A percentile compares a stretch with the other conserved stretches of the same genome.
These are phyloP conservation scores for Alectoris magna DNA, from an alignment of 2,797 vertebrate genomes.

Conservation along the genomic window DNA sequence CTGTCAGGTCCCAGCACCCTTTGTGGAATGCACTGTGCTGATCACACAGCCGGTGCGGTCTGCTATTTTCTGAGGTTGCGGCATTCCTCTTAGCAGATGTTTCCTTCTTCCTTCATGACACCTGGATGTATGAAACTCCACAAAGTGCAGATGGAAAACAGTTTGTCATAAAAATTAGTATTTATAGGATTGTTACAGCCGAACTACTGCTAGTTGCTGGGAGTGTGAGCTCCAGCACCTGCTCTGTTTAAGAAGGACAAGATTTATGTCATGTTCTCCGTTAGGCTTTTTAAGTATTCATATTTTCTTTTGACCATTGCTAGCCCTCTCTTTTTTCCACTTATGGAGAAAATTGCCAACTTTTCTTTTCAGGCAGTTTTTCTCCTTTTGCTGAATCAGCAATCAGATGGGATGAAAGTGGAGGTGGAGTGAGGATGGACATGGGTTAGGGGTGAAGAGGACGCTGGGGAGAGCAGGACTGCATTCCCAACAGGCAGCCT, in stretches of 20 bases:
- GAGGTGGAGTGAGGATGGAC: not conserved
- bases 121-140: not conserved
- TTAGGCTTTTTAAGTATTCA: not conserved
- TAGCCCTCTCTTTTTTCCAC: not conserved
- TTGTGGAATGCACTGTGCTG: not conserved
- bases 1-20: not conserved
- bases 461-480: rapidly evolving
- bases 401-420: not conserved
- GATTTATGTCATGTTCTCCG: not conserved
- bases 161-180: not conserved
- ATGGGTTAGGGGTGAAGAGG: rapidly evolving
- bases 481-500: not conserved
- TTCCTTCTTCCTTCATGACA: slow-evolving; percentile 43
- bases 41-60: rapidly evolving
- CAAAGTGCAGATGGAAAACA: not conserved
- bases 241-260: not conserved
- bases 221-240: not conserved
- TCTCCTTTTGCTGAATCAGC: not conserved
- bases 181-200: not conserved
- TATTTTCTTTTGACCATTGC: not conserved
- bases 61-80: not conserved
- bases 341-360: not conserved
- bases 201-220: not conserved
- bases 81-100: slow-evolving; percentile 28
- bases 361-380: not conserved